Percentiles rank a stretch among this genome's conserved stretches.
These are phyloP conservation scores for Oxycera nigricornis DNA, from an alignment of 2,888 invertebrate species.

Conservation along the genomic window DNA sequence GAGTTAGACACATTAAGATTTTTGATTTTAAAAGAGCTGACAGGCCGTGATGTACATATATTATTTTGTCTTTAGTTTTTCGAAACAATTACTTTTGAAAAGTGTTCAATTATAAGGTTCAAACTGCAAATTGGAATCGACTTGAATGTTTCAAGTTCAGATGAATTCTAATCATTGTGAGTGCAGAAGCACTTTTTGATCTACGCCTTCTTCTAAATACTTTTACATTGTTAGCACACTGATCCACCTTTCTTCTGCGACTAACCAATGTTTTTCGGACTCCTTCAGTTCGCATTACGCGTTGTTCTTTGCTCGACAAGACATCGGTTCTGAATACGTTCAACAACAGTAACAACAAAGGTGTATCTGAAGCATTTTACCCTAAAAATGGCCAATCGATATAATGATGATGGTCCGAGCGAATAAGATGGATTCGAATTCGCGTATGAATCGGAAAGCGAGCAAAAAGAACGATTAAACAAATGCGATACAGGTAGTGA, in stretches of 20 bases:
- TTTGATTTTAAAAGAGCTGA: too few species aligned
- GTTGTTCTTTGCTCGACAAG: background rate
- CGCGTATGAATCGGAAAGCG: background rate
- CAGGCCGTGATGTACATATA: too few species aligned
- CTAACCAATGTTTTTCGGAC: background rate
- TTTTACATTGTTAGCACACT: too few species aligned
- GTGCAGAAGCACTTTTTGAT: too few species aligned
- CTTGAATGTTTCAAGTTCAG: too few species aligned
- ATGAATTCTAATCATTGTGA: too few species aligned
- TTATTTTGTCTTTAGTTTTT: too few species aligned
- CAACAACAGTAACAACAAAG: background rate
- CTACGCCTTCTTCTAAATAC: too few species aligned
- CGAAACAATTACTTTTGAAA: too few species aligned
- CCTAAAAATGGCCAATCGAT: constrained; percentile 7
- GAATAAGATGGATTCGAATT: constrained; percentile 10
- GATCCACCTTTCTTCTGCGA: background rate
- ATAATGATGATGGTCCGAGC: background rate
- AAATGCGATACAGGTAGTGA: background rate
- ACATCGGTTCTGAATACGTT: background rate
- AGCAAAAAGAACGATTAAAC: background rate
- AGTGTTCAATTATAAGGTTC: too few species aligned
- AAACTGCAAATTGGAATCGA: too few species aligned
- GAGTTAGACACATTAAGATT: too few species aligned
- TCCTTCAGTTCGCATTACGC: background rate
- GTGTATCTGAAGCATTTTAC: background rate